These are phyloP conservation scores for Archaeoteleia sp. DNA, from an alignment of 2,888 invertebrate genomes.

Conservation along the genomic window DNA sequence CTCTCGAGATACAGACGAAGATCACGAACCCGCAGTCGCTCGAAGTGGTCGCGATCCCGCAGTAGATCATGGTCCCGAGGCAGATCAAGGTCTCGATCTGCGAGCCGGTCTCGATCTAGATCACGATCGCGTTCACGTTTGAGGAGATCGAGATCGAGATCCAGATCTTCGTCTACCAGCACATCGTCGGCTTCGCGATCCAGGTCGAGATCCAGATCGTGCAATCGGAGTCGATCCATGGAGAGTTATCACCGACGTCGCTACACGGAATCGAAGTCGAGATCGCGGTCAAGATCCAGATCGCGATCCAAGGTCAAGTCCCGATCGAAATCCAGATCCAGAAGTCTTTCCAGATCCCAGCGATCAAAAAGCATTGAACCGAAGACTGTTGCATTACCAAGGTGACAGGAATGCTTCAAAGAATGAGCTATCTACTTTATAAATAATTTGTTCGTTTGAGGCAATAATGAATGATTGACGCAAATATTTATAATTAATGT, in stretches of 20 bases:
- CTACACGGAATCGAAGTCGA: constrained; percentile 69
- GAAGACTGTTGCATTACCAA: constrained; percentile 69
- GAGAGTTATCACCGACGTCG: constrained; percentile 66
- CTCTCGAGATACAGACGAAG: constrained; percentile 69
- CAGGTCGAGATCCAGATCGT: constrained; percentile 67
- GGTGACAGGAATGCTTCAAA: no score
- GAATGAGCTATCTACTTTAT: no score
- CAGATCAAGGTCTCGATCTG: constrained; percentile 56
- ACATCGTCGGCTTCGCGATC: constrained; percentile 65
- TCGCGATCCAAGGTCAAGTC: constrained; percentile 67
- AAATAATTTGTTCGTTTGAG: no score
- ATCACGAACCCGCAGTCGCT: constrained; percentile 68
- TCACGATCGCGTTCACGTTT: constrained; percentile 61
- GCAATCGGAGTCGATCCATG: constrained; percentile 64
- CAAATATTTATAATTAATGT: no score
- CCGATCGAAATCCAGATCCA: constrained; percentile 62
- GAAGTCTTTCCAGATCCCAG: constrained; percentile 66
- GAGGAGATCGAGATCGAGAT: constrained; percentile 51
- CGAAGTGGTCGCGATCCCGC: constrained; percentile 65
- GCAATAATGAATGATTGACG: no score
- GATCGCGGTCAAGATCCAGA: constrained; percentile 65
- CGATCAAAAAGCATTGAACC: constrained; percentile 69
- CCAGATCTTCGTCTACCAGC: constrained; percentile 66
- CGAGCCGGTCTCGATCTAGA: constrained; percentile 59
- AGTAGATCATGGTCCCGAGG: constrained; percentile 69